Evolutionary conservation across 2,797 vertebrate genomes (phyloP), one percentile per base, ranked within the genome.

Genomic region (Lithobates sylvaticus): DNA sequence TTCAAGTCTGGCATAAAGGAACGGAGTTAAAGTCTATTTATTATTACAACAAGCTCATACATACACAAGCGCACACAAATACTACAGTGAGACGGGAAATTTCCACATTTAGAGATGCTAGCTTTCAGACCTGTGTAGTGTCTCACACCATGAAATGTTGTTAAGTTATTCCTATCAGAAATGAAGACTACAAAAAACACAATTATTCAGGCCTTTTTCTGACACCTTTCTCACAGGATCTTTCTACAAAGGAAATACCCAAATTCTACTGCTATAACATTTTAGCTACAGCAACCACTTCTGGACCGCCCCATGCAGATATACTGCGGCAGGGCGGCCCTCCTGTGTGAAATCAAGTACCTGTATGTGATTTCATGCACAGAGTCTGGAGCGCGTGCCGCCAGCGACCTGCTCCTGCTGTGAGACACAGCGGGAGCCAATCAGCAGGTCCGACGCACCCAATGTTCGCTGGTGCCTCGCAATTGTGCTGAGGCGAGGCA

Each of bases 141-240:
- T 87, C 85, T 83, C 44, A 50, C 85, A 78, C 85, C 39, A 18
- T 27, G 23, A 83, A 76, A 70, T 42, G 29, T 42, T 82, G 75
- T 78, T 23, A 87, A 83, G 34, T 79, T 84, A 84, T 79, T 78
- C 69, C 61, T 54, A 78, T 58, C 54, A 78, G 78, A 71, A 65
- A 72, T 39, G 26, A 84, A 61, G 13, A 50, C n/a, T 26, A 15
- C 5, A 85, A 65, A 36, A n/a, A 67, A 39, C n/a, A 85, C 27
- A 9, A 65, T 65, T 54, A 78, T 72, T 58, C 23, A 2, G 21
- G 7, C n/a, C 50, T 16, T 42, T 81, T 32, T 32, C 27, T 8
- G 32, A 82, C 70, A 74, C 79, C 50, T 81, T 47, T 70, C 10
- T 8, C 23, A 5, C 5, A 61, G 69, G 42, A 3, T 72, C 23